Percentiles rank a stretch among this genome's conserved stretches.
These are phyloP conservation scores for Heliconius himera DNA, from an alignment of 1,140 invertebrate genomes.

Conservation along the genomic window DNA sequence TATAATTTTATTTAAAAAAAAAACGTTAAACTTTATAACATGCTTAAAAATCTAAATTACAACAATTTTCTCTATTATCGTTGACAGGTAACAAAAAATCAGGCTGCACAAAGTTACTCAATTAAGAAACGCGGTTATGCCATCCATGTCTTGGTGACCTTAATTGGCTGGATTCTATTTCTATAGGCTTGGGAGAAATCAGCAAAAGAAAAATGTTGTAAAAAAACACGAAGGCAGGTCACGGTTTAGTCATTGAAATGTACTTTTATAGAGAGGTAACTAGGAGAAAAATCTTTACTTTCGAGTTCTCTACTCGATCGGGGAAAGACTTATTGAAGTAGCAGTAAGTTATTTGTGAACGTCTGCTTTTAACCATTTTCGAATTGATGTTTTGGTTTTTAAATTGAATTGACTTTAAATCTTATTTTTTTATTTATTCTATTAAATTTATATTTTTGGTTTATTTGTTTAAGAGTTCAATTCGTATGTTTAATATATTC, in stretches of 20 bases:
- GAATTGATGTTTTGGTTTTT: no score
- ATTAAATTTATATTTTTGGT: background rate
- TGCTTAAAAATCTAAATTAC: background rate
- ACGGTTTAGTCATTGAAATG: constrained; percentile 25
- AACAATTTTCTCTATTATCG: background rate
- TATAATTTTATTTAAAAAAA: no score
- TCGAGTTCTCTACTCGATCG: constrained; percentile 22
- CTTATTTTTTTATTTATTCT: background rate
- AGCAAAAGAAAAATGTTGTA: constrained; percentile 25
- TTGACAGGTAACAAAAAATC: background rate
- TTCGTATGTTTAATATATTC: no score
- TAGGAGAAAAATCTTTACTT: background rate
- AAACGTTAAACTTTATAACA: no score
- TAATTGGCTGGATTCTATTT: constrained; percentile 29
- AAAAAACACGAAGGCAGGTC: constrained; percentile 25
- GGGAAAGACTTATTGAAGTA: background rate
- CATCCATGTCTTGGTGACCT: constrained; percentile 14
- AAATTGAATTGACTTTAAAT: no score
- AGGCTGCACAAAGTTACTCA: constrained; percentile 15
- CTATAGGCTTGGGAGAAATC: constrained; percentile 25
- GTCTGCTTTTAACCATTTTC: background rate
- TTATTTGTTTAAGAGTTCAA: no score
- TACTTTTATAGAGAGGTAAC: background rate
- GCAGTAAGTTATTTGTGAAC: background rate
- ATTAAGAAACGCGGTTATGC: constrained; percentile 30